A percentile compares a stretch with the other conserved stretches of the same genome.
These are phyloP conservation scores for Opisthocomus hoazin DNA, from an alignment of 2,113 vertebrate genomes.

Conservation along the genomic window DNA sequence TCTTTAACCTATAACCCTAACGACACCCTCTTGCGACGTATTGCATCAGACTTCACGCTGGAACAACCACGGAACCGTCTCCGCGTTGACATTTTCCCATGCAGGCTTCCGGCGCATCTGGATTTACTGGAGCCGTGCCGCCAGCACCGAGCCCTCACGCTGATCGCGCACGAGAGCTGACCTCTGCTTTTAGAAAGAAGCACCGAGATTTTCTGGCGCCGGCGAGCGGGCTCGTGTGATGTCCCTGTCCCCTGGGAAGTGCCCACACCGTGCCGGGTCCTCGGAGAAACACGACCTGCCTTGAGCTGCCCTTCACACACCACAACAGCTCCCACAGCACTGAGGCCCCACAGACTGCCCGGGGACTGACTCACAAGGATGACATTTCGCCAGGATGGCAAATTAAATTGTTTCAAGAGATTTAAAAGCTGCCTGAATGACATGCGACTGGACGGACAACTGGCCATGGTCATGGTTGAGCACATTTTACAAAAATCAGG, in stretches of 20 bases:
- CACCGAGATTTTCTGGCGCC: rapidly evolving
- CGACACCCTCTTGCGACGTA: rapidly evolving
- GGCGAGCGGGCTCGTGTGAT: rapidly evolving
- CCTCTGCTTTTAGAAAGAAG: neutral
- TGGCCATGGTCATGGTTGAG: neutral
- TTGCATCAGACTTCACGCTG: neutral
- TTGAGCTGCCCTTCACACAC: neutral
- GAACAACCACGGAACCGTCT: neutral
- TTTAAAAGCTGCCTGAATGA: neutral
- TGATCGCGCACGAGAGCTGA: rapidly evolving
- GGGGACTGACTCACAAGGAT: neutral
- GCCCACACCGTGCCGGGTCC: neutral
- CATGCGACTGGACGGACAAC: neutral
- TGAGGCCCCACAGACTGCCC: neutral
- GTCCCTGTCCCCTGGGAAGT: neutral
- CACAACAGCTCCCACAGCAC: neutral
- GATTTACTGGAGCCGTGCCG: neutral
- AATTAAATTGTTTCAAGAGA: neutral
- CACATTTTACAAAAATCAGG: neutral
- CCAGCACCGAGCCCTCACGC: neutral
- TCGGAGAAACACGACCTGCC: neutral
- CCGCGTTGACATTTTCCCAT: neutral
- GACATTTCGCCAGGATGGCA: neutral
- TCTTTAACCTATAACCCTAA: neutral
- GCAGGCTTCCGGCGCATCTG: neutral